Evolutionary conservation across 1,140 invertebrate genomes (phyloP).

Genomic region (Drosophila pectinifera): DNA sequence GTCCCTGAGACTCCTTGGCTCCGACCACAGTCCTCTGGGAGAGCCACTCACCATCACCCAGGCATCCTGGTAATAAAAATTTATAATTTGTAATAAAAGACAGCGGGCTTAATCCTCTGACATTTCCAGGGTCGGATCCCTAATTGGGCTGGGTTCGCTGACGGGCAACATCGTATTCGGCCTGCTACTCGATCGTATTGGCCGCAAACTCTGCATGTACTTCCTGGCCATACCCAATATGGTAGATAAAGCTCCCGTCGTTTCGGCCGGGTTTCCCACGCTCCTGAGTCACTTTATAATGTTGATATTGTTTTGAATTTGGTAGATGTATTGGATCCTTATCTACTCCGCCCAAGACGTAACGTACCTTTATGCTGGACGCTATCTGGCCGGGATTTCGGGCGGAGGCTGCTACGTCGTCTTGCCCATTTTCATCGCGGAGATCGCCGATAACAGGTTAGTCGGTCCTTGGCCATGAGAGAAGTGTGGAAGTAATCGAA

Average conservation of each 20-base stretch:
- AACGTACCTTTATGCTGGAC: constrained; percentile 75
- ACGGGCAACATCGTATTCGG: constrained; percentile 69
- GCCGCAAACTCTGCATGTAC: constrained; percentile 71
- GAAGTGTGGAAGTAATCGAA: constrained; percentile 5
- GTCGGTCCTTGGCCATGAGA: constrained; percentile 13
- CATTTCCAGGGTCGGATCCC: constrained; percentile 55
- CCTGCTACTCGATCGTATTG: constrained; percentile 62
- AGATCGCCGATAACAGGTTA: constrained; percentile 77
- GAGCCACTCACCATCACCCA: constrained; percentile 56
- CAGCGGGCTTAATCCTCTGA: neutral
- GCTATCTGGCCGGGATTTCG: constrained; percentile 83
- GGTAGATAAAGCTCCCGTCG: constrained; percentile 35
- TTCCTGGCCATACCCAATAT: constrained; percentile 71
- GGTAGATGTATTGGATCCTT: constrained; percentile 70
- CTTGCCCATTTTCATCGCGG: constrained; percentile 70
- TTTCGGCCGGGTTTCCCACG: constrained; percentile 7
- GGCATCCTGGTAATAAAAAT: constrained; percentile 56
- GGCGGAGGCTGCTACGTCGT: constrained; percentile 71
- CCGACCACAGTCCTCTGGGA: constrained; percentile 50
- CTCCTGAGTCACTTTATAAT: constrained; percentile 25
- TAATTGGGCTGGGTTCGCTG: constrained; percentile 64
- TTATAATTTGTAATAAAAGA: too few relatives aligned
- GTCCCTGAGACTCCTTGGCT: constrained; percentile 49
- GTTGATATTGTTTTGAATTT: neutral
- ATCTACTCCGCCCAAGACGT: constrained; percentile 69